Base-by-base conservation (phyloP, 2,113 vertebrate species). In the Lasiurus borealis region DNA sequence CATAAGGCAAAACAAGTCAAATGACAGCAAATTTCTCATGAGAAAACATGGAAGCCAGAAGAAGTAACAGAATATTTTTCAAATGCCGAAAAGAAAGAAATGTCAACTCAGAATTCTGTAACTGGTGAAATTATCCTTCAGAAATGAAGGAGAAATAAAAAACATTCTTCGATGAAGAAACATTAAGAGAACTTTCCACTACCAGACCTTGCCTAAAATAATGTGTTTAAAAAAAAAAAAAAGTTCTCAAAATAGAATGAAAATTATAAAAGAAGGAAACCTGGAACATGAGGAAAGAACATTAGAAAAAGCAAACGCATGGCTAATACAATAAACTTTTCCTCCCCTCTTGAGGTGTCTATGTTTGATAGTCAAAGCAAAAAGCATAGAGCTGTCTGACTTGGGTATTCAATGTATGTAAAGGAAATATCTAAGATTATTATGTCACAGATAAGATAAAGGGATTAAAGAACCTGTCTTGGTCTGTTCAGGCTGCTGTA, bases 121-220 rank as follows among this genome's bases (percentile, higher is more conserved):
- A 46, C 29, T 76, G 29, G 46, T 46, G 27, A 91, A 80, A 88
- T 66, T 78, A 68, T 36, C 78, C 40, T 93, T 88, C 71, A 73
- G 11, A 4, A 90, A 93, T 44, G 34, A 90, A 83, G 25, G 16
- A 48, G 25, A 86, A 87, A 72, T 57, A 75, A 78, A 88, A 88
- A 54, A 57, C 18, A 66, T 44, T 69, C 48, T 62, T 23, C 69
- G 59, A 54, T 34, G 27, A 82, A 90, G 52, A n/a, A 66, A 90
- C 72, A 87, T 31, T 44, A 72, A 72, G 48, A 91, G 34, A 62
- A 54, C 77, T 88, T 91, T 85, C 52, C 21, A 68, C 64, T 18
- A 44, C 13, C 36, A 89, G 23, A 19, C 6, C 15, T 62, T 44
- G 36, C 13, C 40, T 68, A 44, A 75, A 86, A 52, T n/a, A 82